Evolutionary conservation across 2,113 vertebrate genomes (phyloP).

Genomic region (Buteo buteo): DNA sequence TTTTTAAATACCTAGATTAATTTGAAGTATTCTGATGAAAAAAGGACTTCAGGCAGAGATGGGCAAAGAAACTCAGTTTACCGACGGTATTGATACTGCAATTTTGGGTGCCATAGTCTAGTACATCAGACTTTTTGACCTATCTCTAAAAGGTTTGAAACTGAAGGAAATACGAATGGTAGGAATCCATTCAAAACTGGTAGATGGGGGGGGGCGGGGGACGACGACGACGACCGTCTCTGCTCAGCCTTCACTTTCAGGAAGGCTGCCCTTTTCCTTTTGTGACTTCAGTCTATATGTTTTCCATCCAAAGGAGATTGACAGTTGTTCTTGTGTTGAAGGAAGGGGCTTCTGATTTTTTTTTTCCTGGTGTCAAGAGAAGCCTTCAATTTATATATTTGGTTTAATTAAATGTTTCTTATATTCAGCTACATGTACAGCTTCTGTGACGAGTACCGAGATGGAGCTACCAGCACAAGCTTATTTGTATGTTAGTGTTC

Average conservation of each 20-base stretch:
- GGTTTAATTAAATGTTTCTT: neutral
- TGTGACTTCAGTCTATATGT: accelerated
- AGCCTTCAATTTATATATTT: neutral
- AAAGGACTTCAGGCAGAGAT: neutral
- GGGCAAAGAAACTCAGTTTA: neutral
- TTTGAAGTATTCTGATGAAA: neutral
- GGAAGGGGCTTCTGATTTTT: neutral
- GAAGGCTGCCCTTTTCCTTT: neutral
- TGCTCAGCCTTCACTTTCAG: neutral
- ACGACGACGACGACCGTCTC: neutral
- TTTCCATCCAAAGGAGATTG: neutral
- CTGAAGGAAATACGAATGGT: neutral
- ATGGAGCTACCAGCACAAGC: neutral
- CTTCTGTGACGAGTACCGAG: neutral
- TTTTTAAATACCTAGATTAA: neutral
- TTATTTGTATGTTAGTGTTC: neutral
- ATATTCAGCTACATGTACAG: neutral
- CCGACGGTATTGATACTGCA: neutral
- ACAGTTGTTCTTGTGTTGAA: neutral
- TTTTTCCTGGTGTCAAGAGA: neutral
- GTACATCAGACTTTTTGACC: neutral
- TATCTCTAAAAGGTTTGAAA: neutral
- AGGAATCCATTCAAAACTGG: neutral
- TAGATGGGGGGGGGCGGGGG: neutral
- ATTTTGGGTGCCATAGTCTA: neutral